Conservation (phyloP, 2,888 invertebrate genomes). For the Serrognathus titanus region DNA sequence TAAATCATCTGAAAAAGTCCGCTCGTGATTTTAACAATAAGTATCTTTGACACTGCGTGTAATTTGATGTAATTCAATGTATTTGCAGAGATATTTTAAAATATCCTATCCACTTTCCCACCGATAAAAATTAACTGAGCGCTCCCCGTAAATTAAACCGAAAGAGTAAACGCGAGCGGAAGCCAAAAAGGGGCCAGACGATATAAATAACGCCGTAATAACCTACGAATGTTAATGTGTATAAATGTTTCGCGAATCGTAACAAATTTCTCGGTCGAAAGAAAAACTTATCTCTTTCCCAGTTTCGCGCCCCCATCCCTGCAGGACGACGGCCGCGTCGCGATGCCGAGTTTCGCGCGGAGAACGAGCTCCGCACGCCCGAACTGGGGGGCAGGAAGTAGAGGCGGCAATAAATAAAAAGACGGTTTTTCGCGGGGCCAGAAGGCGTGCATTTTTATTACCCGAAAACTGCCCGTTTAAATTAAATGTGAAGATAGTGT, state of each 20-base stretch:
- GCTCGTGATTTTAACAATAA: no score
- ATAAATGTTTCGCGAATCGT: conserved; percentile 48
- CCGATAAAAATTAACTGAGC: no score
- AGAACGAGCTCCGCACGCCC: conserved; percentile 24
- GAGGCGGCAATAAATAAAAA: conserved; percentile 48
- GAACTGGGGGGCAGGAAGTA: conserved; percentile 21
- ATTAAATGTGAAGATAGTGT: conserved; percentile 51
- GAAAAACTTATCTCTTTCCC: conserved; percentile 45
- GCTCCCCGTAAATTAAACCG: neutral
- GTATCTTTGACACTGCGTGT: no score
- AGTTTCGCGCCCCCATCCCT: conserved; percentile 1
- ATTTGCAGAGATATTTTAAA: no score
- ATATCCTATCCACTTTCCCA: no score
- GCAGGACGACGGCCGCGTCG: conserved; percentile 3
- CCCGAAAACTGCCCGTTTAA: conserved; percentile 52
- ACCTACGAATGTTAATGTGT: conserved; percentile 46
- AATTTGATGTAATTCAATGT: no score
- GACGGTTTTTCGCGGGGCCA: conserved; percentile 50
- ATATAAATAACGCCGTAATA: conserved; percentile 44
- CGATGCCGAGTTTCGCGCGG: neutral
- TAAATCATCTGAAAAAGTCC: no score
- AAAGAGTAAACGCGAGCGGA: conserved; percentile 29
- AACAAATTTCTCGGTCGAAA: conserved; percentile 48
- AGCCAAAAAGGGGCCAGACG: conserved; percentile 46
- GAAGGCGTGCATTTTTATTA: conserved; percentile 53